Base-by-base conservation (phyloP, 2,797 vertebrate genomes). In the Hybognathus amarus region DNA sequence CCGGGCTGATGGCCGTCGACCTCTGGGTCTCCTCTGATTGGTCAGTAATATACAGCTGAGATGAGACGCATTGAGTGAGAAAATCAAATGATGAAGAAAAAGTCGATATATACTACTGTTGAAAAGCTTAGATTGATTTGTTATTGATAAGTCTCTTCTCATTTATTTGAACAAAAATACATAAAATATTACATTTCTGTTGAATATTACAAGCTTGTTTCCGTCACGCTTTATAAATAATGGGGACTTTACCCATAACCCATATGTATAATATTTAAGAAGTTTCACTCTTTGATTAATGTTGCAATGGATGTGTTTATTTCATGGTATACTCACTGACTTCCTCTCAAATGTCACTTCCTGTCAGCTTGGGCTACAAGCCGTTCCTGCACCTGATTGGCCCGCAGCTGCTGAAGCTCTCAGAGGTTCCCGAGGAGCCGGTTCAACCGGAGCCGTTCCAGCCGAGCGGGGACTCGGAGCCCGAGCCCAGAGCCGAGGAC, bases 371-470 rank as follows among this genome's bases (percentile, higher is more conserved):
- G 89, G 98, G 98, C 86, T 99, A 99, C 92, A 99, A 98, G 94
- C 97, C 97, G 77, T 99, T 99, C 91, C 93, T 99, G 88, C 96
- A 93, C 90, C 90, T 97, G 92, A 96, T 99, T 91, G 96, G 96
- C 88, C 97, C 98, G 17, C 97, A 98, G 87, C 94, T 99, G 27
- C 97, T 98, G 94, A 97, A 96, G 87, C 93, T 99, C 84, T 92
- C 94, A 80, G 96, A 97, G 85, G 91, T 94, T 3, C 90, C 93
- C 0, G 92, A 93, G 20, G 97, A 98, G 88, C 96, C 96, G 90
- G 93, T 95, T 47, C 95, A 96, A 88, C 95, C 96, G 0, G 97
- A 99, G 88, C 91, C 94, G 13, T 99, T 98, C 92, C 98, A 98
- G 91, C 95, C 98, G 0, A 77, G 86, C 83, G 90, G 92, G 87